phyloP scores from a whole-genome alignment of 2,113 vertebrate genomes.

The Poecile atricapillus region DNA sequence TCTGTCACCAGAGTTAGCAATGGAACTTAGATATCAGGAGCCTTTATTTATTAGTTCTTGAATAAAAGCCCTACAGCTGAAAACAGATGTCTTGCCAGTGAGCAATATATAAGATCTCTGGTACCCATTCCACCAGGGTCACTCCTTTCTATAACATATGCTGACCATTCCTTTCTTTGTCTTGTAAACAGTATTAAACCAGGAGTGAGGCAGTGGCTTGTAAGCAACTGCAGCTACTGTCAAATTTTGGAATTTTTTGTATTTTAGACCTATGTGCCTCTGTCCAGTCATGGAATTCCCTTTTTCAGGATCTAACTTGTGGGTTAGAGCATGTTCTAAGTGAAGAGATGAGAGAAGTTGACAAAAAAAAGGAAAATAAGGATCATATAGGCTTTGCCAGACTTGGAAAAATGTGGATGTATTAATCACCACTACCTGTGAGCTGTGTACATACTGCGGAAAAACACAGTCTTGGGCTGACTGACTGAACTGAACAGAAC shows the following conservation, averaged over 20 bases:
- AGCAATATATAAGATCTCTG: not conserved
- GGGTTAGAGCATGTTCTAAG: not conserved
- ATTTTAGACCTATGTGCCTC: not conserved
- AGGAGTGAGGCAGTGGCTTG: not conserved
- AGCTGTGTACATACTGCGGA: not conserved
- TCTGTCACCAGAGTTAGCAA: not conserved
- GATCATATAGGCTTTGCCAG: not conserved
- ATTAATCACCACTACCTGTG: not conserved
- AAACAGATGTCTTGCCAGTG: constrained; percentile 25
- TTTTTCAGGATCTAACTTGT: not conserved
- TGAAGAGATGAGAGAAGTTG: not conserved
- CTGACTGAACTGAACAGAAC: not conserved
- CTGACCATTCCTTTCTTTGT: constrained; percentile 45
- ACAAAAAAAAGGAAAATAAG: not conserved
- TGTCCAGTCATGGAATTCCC: not conserved
- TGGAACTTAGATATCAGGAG: not conserved
- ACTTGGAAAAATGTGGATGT: not conserved
- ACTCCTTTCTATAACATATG: constrained; percentile 45
- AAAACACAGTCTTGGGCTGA: not conserved
- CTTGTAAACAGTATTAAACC: constrained; percentile 31
- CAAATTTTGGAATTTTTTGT: not conserved
- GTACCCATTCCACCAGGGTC: constrained; percentile 26
- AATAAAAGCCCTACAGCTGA: constrained; percentile 8
- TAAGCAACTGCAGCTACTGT: not conserved
- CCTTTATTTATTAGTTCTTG: not conserved